Evolutionary conservation across 2,113 vertebrate species (phyloP).

Genomic region (Tiliqua scincoides): DNA sequence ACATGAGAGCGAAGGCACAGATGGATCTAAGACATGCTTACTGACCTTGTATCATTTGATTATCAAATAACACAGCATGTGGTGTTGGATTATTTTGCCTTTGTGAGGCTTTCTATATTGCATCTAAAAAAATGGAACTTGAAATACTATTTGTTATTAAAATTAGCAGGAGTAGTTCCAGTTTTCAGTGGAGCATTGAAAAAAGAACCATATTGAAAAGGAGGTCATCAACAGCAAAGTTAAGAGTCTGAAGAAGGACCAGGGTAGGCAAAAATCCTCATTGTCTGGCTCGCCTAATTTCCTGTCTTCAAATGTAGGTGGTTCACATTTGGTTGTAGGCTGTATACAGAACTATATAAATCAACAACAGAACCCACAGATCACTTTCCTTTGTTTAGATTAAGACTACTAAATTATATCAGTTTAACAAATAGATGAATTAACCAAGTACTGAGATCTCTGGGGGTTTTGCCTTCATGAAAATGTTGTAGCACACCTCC

Average conservation of each 20-base stretch:
- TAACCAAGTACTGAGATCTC: not conserved
- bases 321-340: too few relatives aligned
- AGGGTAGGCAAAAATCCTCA: too few relatives aligned
- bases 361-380: not conserved
- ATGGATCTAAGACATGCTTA: not conserved
- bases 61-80: rapidly evolving
- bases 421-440: not conserved
- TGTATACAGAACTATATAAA: not conserved
- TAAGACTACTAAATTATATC: too few relatives aligned
- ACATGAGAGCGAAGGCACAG: not conserved
- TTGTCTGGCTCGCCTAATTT: too few relatives aligned
- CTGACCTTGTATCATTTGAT: not conserved
- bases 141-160: not conserved
- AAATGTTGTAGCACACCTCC: not conserved
- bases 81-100: not conserved
- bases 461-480: not conserved
- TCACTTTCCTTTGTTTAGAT: not conserved
- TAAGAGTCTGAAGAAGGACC: not conserved
- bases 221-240: not conserved
- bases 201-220: not conserved
- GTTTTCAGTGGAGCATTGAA: not conserved
- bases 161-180: not conserved
- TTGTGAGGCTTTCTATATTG: not conserved
- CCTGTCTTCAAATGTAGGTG: too few relatives aligned
- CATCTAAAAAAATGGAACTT: not conserved